Conservation (phyloP, 2,113 vertebrate genomes). For the Vulpes vulpes region DNA sequence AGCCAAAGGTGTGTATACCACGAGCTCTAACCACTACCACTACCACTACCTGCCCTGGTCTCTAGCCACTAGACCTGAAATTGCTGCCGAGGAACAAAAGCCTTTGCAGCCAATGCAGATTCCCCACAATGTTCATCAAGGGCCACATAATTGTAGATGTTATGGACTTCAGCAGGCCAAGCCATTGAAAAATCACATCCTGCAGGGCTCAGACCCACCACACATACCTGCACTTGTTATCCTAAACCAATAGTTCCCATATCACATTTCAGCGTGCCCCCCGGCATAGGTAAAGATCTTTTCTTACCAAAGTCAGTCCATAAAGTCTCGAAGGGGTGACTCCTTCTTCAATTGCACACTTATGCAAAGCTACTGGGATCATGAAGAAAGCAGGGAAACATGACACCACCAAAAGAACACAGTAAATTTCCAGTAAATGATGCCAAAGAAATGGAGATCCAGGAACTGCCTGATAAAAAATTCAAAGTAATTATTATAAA, state of each 20-base stretch:
- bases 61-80: neutral
- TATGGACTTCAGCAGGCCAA: neutral
- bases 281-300: neutral
- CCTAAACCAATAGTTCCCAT: neutral
- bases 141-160: neutral
- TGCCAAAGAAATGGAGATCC: neutral
- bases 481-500: neutral
- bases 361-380: neutral
- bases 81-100: neutral
- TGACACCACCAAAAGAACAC: neutral
- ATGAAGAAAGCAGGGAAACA: neutral
- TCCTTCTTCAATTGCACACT: neutral
- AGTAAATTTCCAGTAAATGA: neutral
- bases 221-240: neutral
- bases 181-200: neutral
- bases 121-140: neutral
- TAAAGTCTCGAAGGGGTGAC: neutral
- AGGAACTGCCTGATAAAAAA: neutral
- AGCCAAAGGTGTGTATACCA: neutral
- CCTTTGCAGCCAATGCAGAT: neutral
- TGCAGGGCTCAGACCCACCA: neutral
- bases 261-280: neutral
- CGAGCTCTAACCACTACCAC: neutral
- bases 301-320: conserved; percentile 11
- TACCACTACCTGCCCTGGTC: neutral